phyloP scores from a whole-genome alignment of 2,113 vertebrate genomes.

The Nerophis ophidion region DNA sequence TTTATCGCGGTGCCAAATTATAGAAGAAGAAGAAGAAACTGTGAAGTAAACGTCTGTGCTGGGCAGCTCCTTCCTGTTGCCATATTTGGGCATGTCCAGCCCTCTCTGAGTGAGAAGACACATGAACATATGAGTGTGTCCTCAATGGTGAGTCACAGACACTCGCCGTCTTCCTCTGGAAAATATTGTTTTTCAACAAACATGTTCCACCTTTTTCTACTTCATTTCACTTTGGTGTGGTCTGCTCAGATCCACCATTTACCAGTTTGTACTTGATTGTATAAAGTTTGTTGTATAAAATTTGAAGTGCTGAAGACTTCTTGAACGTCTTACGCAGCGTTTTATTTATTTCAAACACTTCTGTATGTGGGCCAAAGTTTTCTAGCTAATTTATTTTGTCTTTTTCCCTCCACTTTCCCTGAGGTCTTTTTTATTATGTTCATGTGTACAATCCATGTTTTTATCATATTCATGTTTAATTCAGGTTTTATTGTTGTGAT shows the following conservation, averaged over 20 bases:
- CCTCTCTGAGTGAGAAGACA: constrained; percentile 28
- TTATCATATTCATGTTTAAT: constrained; percentile 7
- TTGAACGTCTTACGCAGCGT: constrained; percentile 18
- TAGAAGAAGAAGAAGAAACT: constrained; percentile 1
- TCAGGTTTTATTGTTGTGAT: not conserved
- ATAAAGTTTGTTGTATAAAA: constrained; percentile 1
- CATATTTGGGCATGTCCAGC: constrained; percentile 1
- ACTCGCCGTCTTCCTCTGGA: not conserved
- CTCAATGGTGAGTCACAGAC: not conserved
- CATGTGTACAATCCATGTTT: constrained; percentile 22
- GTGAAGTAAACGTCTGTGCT: constrained; percentile 5
- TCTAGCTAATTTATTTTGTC: constrained; percentile 5
- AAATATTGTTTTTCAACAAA: constrained; percentile 19
- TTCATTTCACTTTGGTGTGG: constrained; percentile 20
- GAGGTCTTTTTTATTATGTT: constrained; percentile 11
- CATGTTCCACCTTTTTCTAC: constrained; percentile 39
- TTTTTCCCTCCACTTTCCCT: constrained; percentile 8
- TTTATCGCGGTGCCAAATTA: not conserved
- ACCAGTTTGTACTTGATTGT: constrained; percentile 25
- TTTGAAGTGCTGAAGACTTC: not conserved
- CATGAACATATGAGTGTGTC: constrained; percentile 14
- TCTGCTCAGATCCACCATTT: constrained; percentile 14
- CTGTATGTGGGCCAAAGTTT: constrained; percentile 34
- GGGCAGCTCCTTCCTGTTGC: constrained; percentile 26
- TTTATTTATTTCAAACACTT: constrained; percentile 52